Evolutionary conservation across 2,888 invertebrate species (phyloP).

Genomic region (Temnothorax rugatulus): DNA sequence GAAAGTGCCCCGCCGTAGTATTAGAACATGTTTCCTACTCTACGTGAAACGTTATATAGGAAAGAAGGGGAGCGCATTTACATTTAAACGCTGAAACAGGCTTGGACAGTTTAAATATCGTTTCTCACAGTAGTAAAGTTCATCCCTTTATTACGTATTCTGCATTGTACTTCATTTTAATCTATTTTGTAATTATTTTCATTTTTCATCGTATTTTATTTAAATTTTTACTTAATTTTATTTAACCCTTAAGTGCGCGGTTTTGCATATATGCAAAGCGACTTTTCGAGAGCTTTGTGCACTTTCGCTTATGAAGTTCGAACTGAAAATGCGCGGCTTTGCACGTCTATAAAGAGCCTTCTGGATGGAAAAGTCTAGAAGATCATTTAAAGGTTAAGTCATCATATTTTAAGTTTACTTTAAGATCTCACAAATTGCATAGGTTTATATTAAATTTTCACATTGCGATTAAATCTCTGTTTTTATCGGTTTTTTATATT

Average conservation of each 20-base stretch:
- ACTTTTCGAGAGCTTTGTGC: no score
- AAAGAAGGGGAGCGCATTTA: background rate
- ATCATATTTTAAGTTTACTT: background rate
- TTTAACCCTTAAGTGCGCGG: no score
- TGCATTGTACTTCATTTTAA: background rate
- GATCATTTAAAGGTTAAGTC: no score
- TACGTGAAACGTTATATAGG: slow-evolving; percentile 5
- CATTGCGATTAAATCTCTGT: background rate
- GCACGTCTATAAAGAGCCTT: no score
- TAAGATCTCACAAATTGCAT: background rate
- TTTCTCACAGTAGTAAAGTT: background rate
- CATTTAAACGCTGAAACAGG: slow-evolving; percentile 11
- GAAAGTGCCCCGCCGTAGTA: slow-evolving; percentile 43
- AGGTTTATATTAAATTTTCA: background rate
- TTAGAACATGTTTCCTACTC: slow-evolving; percentile 44
- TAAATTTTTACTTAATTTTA: background rate
- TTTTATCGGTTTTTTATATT: slow-evolving; percentile 2
- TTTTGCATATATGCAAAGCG: no score
- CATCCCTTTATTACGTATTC: background rate
- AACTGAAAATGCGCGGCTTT: no score
- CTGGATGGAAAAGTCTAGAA: no score
- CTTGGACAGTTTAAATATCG: slow-evolving; percentile 9
- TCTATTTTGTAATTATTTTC: background rate
- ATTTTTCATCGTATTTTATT: background rate
- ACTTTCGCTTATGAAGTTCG: no score